A percentile compares a stretch with the other conserved stretches of the same genome.
phyloP scores from a whole-genome alignment of 2,888 invertebrate genomes.

The Troides helena region DNA sequence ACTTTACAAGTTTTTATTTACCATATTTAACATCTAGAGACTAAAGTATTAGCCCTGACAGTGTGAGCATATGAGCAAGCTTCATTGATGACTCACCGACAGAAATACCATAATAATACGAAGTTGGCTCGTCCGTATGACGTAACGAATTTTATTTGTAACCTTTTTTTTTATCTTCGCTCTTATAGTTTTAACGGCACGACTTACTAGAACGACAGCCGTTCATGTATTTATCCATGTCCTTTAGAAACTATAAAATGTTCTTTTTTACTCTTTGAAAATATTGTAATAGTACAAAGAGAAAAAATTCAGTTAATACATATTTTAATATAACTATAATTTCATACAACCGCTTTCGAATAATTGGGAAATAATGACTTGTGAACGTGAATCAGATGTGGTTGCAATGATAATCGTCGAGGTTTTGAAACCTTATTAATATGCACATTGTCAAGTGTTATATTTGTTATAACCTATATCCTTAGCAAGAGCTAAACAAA shows the following conservation, averaged over 20 bases:
- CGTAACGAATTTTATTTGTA: constrained; percentile 34
- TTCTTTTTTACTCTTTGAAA: neutral
- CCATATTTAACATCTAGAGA: neutral
- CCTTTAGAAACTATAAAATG: neutral
- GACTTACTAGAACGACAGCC: neutral
- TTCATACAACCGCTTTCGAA: too few relatives aligned
- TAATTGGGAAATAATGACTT: too few relatives aligned
- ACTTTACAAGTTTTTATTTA: too few relatives aligned
- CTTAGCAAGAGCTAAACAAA: too few relatives aligned
- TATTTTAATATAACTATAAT: too few relatives aligned
- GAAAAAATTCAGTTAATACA: too few relatives aligned
- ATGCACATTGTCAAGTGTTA: too few relatives aligned
- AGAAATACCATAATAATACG: constrained; percentile 44
- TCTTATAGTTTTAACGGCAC: constrained; percentile 13
- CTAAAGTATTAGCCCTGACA: constrained; percentile 30
- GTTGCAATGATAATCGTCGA: too few relatives aligned
- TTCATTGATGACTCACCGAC: constrained; percentile 43
- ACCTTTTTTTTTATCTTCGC: constrained; percentile 16
- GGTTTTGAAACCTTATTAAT: too few relatives aligned
- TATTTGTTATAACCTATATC: too few relatives aligned
- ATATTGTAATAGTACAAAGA: too few relatives aligned
- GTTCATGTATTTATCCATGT: neutral
- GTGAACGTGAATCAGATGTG: too few relatives aligned
- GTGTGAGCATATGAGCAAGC: constrained; percentile 32
- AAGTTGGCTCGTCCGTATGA: constrained; percentile 34